Base-by-base conservation (phyloP, 2,797 vertebrate species). In the Pseudochirops cupreus region DNA sequence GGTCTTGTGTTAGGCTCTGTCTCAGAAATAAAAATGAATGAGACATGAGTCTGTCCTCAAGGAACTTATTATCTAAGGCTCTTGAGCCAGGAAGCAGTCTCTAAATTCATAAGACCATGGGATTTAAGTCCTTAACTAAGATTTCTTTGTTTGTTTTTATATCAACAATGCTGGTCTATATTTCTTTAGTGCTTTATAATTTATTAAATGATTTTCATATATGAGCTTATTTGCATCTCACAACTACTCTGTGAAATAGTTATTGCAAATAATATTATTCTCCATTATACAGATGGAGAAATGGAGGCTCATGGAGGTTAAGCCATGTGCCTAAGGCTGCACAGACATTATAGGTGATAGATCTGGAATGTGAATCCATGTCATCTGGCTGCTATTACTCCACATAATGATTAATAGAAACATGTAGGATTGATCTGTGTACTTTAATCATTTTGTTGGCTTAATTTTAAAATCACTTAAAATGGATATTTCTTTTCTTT, bases 211-310 rank as follows among this genome's bases (percentile, higher is more conserved):
- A 87, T 87, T 87, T 46, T 87, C 39, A 11, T 87, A 46, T 39
- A 74, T 39, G n/a, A 74, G n/a, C 18, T n/a, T 46, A 29, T 67
- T 18, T 46, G 28, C 6, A 21, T 28, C 1, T n/a, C 28, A n/a
- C 54, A 12, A 14, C 2, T 0, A 0, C 10, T 29, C 54, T 28
- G 0, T n/a, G 29, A 56, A 6, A 56, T 1, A 16, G 82, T 57
- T 0, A 57, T 53, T 31, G 0, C 2, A 87, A 87, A 87, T 14
- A 87, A 87, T 18, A 50, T 53, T 28, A 26, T 7, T 39, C 26
- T 18, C 24, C 21, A 1, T n/a, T 21, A 90, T 16, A 0, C 12
- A 52, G 74, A 87, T 26, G n/a, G n/a, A 46, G n/a, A 82, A 39
- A 46, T 46, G 18, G 46, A 56, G 91, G 21, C 91, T 0, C 24